Percentiles rank a stretch among this genome's conserved stretches.
These are phyloP conservation scores for Drosophila kambysellisi DNA, from an alignment of 2,888 invertebrate genomes.

Conservation along the genomic window DNA sequence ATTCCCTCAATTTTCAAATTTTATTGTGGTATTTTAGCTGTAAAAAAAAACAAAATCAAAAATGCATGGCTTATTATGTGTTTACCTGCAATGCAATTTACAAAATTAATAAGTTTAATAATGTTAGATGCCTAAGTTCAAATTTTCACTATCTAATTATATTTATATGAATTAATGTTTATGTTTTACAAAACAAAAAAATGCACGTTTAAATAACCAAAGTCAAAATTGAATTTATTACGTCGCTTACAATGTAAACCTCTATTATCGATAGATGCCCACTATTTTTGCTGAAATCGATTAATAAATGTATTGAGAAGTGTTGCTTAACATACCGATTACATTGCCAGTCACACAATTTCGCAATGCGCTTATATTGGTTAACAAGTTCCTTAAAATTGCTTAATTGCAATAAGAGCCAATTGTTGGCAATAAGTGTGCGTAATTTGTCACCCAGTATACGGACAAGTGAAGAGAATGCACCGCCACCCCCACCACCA, in stretches of 20 bases:
- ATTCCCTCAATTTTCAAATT: conserved; percentile 42
- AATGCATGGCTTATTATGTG: conserved; percentile 21
- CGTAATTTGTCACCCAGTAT: conserved; percentile 46
- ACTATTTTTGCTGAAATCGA: neutral
- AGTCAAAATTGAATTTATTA: conserved; percentile 7
- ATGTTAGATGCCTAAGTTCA: conserved; percentile 52
- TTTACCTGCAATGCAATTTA: conserved; percentile 28
- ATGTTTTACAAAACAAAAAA: conserved; percentile 47
- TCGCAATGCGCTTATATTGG: conserved; percentile 43
- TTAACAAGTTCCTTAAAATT: conserved; percentile 47
- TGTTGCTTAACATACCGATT: conserved; percentile 3
- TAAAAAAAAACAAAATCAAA: conserved; percentile 27
- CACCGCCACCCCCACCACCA: conserved; percentile 3
- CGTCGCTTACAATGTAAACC: neutral
- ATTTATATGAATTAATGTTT: conserved; percentile 47
- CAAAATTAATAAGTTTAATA: conserved; percentile 58
- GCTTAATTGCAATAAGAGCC: conserved; percentile 50
- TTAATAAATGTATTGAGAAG: neutral
- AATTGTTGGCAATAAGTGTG: conserved; percentile 10
- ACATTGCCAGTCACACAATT: conserved; percentile 34
- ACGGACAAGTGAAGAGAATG: conserved; percentile 28
- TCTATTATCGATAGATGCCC: conserved; percentile 6
- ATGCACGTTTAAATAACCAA: conserved; percentile 30
- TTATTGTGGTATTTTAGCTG: conserved; percentile 59
- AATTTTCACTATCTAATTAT: conserved; percentile 35